These are phyloP conservation scores for Pipistrellus pygmaeus DNA, from an alignment of 2,797 vertebrate genomes.

Conservation along the genomic window DNA sequence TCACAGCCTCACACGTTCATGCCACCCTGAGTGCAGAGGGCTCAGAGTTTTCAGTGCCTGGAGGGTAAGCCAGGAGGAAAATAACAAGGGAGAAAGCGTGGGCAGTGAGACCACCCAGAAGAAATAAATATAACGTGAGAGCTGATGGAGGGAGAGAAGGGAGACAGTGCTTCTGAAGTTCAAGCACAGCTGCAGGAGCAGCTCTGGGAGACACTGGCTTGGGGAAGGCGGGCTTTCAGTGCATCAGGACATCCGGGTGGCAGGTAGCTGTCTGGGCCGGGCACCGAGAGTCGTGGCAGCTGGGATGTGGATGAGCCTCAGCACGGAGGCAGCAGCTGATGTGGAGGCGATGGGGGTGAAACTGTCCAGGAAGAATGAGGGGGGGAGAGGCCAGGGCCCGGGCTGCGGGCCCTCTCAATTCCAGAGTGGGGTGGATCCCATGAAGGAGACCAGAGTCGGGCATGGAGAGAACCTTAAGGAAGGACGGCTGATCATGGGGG, in stretches of 20 bases:
- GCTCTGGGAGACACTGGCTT: background rate
- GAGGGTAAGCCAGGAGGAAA: background rate
- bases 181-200: background rate
- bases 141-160: background rate
- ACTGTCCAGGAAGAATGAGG: background rate
- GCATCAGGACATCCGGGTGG: background rate
- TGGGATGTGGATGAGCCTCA: background rate
- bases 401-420: background rate
- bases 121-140: background rate
- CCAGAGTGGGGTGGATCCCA: background rate
- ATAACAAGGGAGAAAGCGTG: background rate
- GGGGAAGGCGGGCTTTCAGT: background rate
- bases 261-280: background rate
- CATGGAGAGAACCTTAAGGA: background rate
- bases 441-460: background rate
- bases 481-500: background rate
- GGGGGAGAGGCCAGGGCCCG: background rate
- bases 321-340: accelerated
- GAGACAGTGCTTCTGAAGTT: background rate
- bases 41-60: background rate
- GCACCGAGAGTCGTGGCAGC: background rate
- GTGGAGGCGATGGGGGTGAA: too few relatives aligned
- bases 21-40: background rate
- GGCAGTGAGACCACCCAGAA: background rate
- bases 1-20: background rate